Conservation (phyloP, 2,113 vertebrate species). For the Hippocampus guttulatus region DNA sequence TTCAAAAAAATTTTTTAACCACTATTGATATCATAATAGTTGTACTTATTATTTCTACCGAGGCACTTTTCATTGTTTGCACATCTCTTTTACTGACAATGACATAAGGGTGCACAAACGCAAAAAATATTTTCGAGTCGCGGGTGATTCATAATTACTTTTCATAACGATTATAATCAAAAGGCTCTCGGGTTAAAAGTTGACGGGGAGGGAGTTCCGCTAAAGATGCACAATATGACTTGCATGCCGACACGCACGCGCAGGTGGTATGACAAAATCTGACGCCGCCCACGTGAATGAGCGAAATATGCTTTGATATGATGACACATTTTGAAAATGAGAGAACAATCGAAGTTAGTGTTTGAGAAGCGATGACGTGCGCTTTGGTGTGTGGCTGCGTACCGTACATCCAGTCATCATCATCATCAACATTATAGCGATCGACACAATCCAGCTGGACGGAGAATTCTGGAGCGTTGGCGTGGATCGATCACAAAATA, state of each 20-base stretch:
- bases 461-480: no score
- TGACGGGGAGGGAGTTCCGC: not conserved
- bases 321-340: not conserved
- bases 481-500: no score
- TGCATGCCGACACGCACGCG: no score
- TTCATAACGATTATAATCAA: not conserved
- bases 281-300: not conserved
- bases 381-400: not conserved
- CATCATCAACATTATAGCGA: no score
- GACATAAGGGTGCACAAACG: not conserved
- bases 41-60: not conserved
- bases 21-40: not conserved
- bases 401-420: no score
- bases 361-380: not conserved
- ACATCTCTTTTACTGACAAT: not conserved
- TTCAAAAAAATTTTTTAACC: not conserved
- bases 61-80: not conserved
- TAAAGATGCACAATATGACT: not conserved
- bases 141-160: not conserved
- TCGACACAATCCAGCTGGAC: no score
- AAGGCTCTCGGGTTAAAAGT: slow-evolving; percentile 5
- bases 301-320: not conserved
- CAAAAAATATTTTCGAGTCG: not conserved
- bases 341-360: not conserved
- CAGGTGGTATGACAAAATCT: not conserved